Evolutionary conservation across 2,888 invertebrate species (phyloP).

Genomic region (Polydrusus cervinus): DNA sequence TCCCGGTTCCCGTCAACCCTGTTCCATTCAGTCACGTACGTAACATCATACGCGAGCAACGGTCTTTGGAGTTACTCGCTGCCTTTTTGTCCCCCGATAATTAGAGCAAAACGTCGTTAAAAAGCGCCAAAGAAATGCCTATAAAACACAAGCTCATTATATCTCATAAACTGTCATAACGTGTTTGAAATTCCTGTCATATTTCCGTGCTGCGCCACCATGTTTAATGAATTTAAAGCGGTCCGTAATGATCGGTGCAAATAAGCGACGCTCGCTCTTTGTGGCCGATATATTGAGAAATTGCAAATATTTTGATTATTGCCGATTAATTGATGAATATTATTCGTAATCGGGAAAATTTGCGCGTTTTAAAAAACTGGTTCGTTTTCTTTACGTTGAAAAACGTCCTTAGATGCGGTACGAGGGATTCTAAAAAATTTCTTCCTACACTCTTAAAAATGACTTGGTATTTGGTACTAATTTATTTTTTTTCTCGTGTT

Average conservation of each 20-base stretch:
- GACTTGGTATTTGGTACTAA: too few species aligned
- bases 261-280: constrained; percentile 39
- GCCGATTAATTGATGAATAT: constrained; percentile 40
- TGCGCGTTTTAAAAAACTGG: constrained; percentile 4
- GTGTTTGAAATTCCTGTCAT: constrained; percentile 50
- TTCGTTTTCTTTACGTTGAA: constrained; percentile 1
- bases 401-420: too few species aligned
- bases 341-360: constrained; percentile 14
- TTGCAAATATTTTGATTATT: constrained; percentile 50
- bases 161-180: constrained; percentile 55
- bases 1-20: neutral
- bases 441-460: too few species aligned
- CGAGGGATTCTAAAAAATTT: too few species aligned
- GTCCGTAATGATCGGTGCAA: constrained; percentile 52
- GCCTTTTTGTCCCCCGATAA: constrained; percentile 45
- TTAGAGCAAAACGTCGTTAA: constrained; percentile 52
- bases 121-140: constrained; percentile 53
- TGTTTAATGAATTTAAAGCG: constrained; percentile 53
- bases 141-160: constrained; percentile 54
- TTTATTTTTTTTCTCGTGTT: too few species aligned
- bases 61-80: constrained; percentile 37
- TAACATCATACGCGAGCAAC: constrained; percentile 44
- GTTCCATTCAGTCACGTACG: constrained; percentile 44
- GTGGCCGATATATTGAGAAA: constrained; percentile 49
- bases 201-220: constrained; percentile 50